Conservation (phyloP, 2,797 vertebrate genomes). For the Harpagifer antarcticus region DNA sequence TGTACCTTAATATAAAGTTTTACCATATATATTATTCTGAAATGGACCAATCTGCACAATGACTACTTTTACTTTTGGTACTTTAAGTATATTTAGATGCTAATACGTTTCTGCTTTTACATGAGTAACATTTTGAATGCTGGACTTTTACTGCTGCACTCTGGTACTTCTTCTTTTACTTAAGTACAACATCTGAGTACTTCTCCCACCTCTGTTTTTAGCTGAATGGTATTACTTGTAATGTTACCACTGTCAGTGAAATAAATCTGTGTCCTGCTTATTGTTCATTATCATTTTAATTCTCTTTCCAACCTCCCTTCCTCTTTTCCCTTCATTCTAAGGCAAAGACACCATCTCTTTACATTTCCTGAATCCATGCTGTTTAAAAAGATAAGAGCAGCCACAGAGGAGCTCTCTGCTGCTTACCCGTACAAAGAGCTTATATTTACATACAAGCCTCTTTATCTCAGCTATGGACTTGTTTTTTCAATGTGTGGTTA, state of each 20-base stretch:
- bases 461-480: slow-evolving; percentile 72
- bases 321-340: slow-evolving; percentile 25
- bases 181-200: too few species aligned
- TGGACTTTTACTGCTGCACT: too few species aligned
- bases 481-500: slow-evolving; percentile 75
- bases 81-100: too few species aligned
- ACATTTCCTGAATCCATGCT: slow-evolving; percentile 65
- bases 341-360: slow-evolving; percentile 50
- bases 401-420: slow-evolving; percentile 52
- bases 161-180: too few species aligned
- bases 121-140: too few species aligned
- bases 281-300: slow-evolving; percentile 25
- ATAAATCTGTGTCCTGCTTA: slow-evolving; percentile 14
- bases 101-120: too few species aligned
- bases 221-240: not conserved
- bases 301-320: slow-evolving; percentile 2
- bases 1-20: too few species aligned
- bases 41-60: too few species aligned
- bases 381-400: slow-evolving; percentile 66
- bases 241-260: slow-evolving; percentile 2
- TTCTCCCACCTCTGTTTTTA: not conserved
- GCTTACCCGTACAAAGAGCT: slow-evolving; percentile 64
- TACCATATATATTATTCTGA: too few species aligned
- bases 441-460: slow-evolving; percentile 79
- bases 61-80: too few species aligned